Evolutionary conservation across 2,888 invertebrate genomes (phyloP).

Genomic region (Junonia oenone): DNA sequence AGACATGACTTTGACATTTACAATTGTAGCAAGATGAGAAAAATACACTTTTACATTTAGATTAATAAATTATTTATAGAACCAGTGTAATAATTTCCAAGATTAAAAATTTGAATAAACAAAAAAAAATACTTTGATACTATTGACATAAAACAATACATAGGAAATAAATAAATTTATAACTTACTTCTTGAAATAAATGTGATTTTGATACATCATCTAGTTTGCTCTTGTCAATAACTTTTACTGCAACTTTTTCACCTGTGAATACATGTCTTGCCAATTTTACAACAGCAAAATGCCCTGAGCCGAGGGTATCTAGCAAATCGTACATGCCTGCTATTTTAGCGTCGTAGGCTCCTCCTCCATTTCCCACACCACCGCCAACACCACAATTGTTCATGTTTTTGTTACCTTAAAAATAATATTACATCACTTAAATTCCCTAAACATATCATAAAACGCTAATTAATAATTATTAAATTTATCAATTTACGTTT

Average conservation of each 20-base stretch:
- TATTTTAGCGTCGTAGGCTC: constrained; percentile 90
- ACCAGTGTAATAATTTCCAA: no score
- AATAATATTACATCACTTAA: neutral
- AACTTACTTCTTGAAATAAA: constrained; percentile 93
- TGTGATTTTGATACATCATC: constrained; percentile 97
- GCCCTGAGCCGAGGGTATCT: constrained; percentile 97
- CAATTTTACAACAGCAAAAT: constrained; percentile 98
- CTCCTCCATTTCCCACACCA: constrained; percentile 54
- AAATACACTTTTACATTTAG: neutral
- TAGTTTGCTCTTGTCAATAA: constrained; percentile 98
- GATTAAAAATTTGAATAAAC: no score
- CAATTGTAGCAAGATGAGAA: no score
- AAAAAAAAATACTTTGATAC: no score
- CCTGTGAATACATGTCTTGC: constrained; percentile 99
- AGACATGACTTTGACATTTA: no score
- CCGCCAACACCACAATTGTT: constrained; percentile 60
- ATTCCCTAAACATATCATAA: no score
- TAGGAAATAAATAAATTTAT: no score
- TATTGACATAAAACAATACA: no score
- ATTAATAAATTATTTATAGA: no score
- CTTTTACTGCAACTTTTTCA: constrained; percentile 98
- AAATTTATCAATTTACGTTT: neutral
- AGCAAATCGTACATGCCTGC: constrained; percentile 98
- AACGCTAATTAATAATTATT: no score
- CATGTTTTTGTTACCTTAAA: constrained; percentile 39